Percentiles rank a stretch among this genome's conserved stretches.
Conservation (phyloP, 2,797 vertebrate genomes). For the Siniperca scherzeri region DNA sequence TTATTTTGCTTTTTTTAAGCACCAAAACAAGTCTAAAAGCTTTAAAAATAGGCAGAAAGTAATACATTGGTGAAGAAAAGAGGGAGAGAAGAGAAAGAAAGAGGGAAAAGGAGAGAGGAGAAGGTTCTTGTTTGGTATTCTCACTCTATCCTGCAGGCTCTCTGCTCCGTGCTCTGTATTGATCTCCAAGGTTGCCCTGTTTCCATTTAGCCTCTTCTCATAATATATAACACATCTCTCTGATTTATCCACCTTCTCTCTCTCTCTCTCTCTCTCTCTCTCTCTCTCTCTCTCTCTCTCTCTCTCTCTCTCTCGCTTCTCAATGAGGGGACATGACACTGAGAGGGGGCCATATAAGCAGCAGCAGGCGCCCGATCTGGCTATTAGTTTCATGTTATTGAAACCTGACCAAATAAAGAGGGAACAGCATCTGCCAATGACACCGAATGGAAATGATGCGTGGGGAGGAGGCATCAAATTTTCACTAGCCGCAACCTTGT, state of each 20-base stretch:
- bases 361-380: conserved; percentile 75
- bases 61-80: conserved; percentile 15
- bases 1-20: conserved; percentile 8
- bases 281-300: conserved; percentile 54
- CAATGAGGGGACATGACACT: conserved; percentile 69
- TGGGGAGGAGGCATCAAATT: conserved; percentile 11
- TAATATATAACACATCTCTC: conserved; percentile 81
- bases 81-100: neutral
- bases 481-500: conserved; percentile 34
- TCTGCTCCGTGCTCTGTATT: conserved; percentile 75
- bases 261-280: conserved; percentile 54
- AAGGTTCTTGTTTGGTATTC: conserved; percentile 74
- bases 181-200: conserved; percentile 77
- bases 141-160: conserved; percentile 64
- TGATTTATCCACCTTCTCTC: conserved; percentile 69
- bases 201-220: conserved; percentile 83
- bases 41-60: conserved; percentile 22
- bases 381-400: conserved; percentile 81
- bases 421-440: conserved; percentile 78
- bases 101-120: conserved; percentile 8
- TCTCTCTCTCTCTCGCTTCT: conserved; percentile 62
- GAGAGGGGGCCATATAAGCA: conserved; percentile 68
- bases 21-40: conserved; percentile 36
- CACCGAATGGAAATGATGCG: conserved; percentile 72
- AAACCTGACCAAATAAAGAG: conserved; percentile 81